phyloP scores from a whole-genome alignment of 2,113 vertebrate genomes.

The Peromyscus polionotus region DNA sequence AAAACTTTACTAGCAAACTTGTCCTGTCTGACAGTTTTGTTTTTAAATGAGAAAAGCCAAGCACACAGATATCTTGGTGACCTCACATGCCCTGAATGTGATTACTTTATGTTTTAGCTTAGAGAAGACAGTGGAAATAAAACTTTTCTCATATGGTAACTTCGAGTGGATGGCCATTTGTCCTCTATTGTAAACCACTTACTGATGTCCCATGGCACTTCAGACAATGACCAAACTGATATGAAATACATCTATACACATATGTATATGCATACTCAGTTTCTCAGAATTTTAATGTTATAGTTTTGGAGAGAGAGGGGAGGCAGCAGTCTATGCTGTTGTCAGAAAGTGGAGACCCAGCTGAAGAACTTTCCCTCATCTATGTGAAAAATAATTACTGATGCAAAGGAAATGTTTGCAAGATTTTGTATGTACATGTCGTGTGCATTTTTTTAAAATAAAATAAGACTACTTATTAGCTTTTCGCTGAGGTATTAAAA shows the following conservation, averaged over 20 bases:
- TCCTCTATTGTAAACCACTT: not conserved
- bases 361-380: not conserved
- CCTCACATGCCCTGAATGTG: not conserved
- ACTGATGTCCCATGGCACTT: not conserved
- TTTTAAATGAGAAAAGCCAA: not conserved
- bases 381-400: not conserved
- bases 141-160: not conserved
- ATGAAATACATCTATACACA: not conserved
- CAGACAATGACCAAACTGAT: not conserved
- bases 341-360: slow-evolving; percentile 7
- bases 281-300: not conserved
- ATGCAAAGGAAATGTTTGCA: not conserved
- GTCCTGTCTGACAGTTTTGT: not conserved
- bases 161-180: not conserved
- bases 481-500: not conserved
- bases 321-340: not conserved
- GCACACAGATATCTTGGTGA: not conserved
- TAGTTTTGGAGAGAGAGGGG: not conserved
- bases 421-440: not conserved
- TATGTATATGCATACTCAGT: not conserved
- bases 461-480: not conserved
- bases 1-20: not conserved
- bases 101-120: not conserved
- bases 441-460: not conserved
- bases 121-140: not conserved